Base-by-base conservation (phyloP, 30 jellyfish, hydroid and myxozoan species). In the Mastigias papua region DNA sequence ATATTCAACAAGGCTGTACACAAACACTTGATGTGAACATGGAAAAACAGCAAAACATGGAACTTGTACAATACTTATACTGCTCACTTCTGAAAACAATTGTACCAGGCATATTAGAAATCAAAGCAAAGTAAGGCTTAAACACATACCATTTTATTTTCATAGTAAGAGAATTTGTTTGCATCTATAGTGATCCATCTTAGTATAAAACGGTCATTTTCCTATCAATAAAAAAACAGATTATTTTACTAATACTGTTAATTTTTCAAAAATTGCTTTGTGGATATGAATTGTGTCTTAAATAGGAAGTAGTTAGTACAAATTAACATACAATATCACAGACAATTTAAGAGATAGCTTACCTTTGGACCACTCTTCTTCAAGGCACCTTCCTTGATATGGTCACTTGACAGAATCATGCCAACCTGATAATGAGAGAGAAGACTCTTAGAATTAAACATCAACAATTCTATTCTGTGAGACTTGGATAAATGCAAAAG, bases 311-410 rank as follows among this genome's bases (percentile, higher is more conserved):
- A n/a, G n/a, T n/a, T n/a, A n/a, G n/a, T n/a, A n/a, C n/a, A n/a
- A n/a, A n/a, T n/a, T n/a, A n/a, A n/a, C n/a, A n/a, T n/a, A n/a
- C n/a, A n/a, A n/a, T n/a, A n/a, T n/a, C n/a, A n/a, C n/a, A n/a
- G n/a, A 46, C 60, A 46, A 46, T 46, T 6, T 8, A 58, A 58
- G 3, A 63, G 1, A 9, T 28, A 3, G 54, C 87, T 35, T 64
- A 93, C 98, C 49, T 82, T 93, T 8, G 97, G 91, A 7, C 98
- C 98, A 31, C 96, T 87, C 69, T 93, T 93, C 57, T 87, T 75
- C 57, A 93, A 73, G 26, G 2, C 33, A 1, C 98, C 98, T 86
- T 79, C 87, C 51, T 88, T 87, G 72, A 93, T 49, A 67, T 50
- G 84, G 22, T 65, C 77, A 28, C 87, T 63, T 30, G 94, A 76